A percentile compares a stretch with the other conserved stretches of the same genome.
Conservation (phyloP, 2,888 invertebrate genomes). For the Hypomecis punctinalis region DNA sequence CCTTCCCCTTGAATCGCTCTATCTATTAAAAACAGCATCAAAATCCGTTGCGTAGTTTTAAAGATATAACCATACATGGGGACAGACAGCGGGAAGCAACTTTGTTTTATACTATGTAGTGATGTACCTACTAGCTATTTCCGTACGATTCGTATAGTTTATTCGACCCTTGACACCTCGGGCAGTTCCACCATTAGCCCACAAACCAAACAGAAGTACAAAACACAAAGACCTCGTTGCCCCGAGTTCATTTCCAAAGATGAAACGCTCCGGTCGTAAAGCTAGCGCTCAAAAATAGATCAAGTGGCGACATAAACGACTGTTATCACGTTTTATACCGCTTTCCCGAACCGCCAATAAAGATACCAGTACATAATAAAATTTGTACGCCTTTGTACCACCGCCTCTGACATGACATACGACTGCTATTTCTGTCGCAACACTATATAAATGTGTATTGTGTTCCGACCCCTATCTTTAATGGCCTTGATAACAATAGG, state of each 20-base stretch:
- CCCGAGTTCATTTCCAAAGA: slow-evolving; percentile 20
- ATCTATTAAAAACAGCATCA: no score
- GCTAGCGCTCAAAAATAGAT: slow-evolving; percentile 39
- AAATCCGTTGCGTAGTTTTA: no score
- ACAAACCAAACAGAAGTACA: slow-evolving; percentile 1
- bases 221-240: slow-evolving; percentile 12
- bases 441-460: neutral
- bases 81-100: no score
- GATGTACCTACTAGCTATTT: no score
- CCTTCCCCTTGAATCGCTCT: no score
- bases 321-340: slow-evolving; percentile 72
- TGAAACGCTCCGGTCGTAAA: slow-evolving; percentile 41
- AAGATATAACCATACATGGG: no score
- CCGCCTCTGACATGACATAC: slow-evolving; percentile 34
- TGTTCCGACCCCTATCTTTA: neutral
- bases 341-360: slow-evolving; percentile 67
- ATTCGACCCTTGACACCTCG: neutral
- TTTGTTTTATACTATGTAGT: no score
- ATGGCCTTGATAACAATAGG: neutral
- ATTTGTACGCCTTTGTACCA: slow-evolving; percentile 41
- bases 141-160: no score
- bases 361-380: slow-evolving; percentile 60
- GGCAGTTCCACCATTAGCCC: neutral
- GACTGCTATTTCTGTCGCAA: no score
- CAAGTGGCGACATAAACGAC: slow-evolving; percentile 57